Conservation (phyloP, 2,888 invertebrate species). For the Brenthis daphne region DNA sequence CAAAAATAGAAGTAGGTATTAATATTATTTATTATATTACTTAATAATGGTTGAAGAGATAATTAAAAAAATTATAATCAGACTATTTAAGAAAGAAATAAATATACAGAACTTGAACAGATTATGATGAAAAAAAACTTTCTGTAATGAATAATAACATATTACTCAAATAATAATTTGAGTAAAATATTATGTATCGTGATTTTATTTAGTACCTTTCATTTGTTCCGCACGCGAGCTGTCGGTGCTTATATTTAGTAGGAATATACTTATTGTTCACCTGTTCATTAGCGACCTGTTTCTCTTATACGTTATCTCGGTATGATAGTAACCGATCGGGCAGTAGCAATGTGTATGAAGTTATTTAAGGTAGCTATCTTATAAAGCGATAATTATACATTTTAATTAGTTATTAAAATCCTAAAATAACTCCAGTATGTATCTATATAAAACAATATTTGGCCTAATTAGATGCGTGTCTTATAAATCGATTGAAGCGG, state of each 20-base stretch:
- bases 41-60: too few species aligned
- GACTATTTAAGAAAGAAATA: too few species aligned
- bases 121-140: too few species aligned
- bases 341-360: neutral
- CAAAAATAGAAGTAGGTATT: too few species aligned
- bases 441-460: conserved; percentile 2
- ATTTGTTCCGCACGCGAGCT: conserved; percentile 6
- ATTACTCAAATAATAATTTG: too few species aligned
- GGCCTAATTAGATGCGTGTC: conserved; percentile 33
- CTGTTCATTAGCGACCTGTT: conserved; percentile 5
- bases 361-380: neutral
- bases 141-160: too few species aligned
- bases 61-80: too few species aligned
- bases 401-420: too few species aligned
- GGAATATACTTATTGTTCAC: conserved; percentile 1
- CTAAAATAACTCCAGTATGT: too few species aligned
- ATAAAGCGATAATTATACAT: neutral
- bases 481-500: conserved; percentile 34
- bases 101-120: too few species aligned
- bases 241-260: neutral
- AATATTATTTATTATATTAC: too few species aligned
- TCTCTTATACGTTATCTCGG: conserved; percentile 1
- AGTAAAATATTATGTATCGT: neutral
- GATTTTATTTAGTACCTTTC: neutral
- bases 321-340: conserved; percentile 9